Conservation (phyloP, 2,888 invertebrate species). For the Drosophila demipolita region DNA sequence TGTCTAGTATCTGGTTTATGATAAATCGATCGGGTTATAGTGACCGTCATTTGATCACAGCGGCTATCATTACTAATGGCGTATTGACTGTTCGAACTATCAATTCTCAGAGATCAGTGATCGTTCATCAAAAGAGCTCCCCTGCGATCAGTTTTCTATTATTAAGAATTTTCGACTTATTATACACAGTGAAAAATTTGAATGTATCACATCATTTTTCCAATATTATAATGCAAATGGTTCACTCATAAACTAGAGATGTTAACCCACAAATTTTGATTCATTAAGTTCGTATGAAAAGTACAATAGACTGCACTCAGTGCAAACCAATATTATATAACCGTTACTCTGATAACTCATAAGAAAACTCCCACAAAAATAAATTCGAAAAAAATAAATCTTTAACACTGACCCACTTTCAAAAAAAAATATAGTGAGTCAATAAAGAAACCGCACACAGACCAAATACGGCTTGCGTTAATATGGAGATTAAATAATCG, state of each 20-base stretch:
- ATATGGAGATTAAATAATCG: slow-evolving; percentile 78
- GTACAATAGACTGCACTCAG: slow-evolving; percentile 61
- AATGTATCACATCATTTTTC: slow-evolving; percentile 19
- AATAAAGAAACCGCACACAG: slow-evolving; percentile 73
- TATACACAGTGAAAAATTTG: slow-evolving; percentile 21
- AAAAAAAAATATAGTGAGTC: slow-evolving; percentile 61
- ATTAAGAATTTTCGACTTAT: slow-evolving; percentile 3
- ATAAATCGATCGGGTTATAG: slow-evolving; percentile 40
- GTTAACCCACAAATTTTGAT: slow-evolving; percentile 45
- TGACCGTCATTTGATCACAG: slow-evolving; percentile 40
- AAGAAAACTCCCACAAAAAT: slow-evolving; percentile 55
- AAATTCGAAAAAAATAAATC: slow-evolving; percentile 48
- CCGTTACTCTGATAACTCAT: slow-evolving; percentile 71
- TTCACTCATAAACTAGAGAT: slow-evolving; percentile 42
- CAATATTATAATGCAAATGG: slow-evolving; percentile 30
- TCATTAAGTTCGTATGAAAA: slow-evolving; percentile 34
- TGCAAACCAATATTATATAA: slow-evolving; percentile 57
- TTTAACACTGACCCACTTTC: slow-evolving; percentile 78
- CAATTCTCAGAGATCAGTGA: slow-evolving; percentile 43
- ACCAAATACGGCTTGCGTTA: slow-evolving; percentile 65
- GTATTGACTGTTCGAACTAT: slow-evolving; percentile 43
- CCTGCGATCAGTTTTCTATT: slow-evolving; percentile 29
- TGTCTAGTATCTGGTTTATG: slow-evolving; percentile 20
- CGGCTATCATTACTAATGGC: slow-evolving; percentile 34
- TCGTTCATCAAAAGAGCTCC: slow-evolving; percentile 32